A percentile compares a stretch with the other conserved stretches of the same genome.
phyloP scores from a whole-genome alignment of 2,888 invertebrate species.

The Scaptomyza tumidula region DNA sequence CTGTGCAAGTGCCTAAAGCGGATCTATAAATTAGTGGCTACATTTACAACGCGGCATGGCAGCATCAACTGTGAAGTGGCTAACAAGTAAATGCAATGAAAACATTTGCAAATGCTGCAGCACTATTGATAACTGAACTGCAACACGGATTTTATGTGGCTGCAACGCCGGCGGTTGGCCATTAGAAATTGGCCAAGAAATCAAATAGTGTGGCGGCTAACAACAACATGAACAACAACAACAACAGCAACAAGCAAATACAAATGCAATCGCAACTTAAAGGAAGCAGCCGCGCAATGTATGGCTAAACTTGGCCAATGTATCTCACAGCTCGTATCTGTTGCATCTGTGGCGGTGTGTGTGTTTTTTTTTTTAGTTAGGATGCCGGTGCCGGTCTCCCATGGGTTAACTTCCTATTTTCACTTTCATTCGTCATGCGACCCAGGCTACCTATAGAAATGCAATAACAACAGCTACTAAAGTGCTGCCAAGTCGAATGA shows the following conservation, averaged over 20 bases:
- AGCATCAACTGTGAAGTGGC: constrained; percentile 26
- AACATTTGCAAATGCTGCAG: constrained; percentile 35
- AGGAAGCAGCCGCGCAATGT: constrained; percentile 67
- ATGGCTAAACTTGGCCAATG: constrained; percentile 70
- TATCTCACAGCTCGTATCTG: constrained; percentile 41
- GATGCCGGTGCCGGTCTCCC: constrained; percentile 52
- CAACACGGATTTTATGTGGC: constrained; percentile 19
- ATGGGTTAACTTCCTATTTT: constrained; percentile 80
- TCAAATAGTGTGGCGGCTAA: constrained; percentile 59
- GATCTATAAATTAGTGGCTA: constrained; percentile 68
- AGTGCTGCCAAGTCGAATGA: constrained; percentile 39
- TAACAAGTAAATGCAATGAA: constrained; percentile 24
- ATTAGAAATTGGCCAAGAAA: constrained; percentile 78
- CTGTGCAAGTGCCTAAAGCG: constrained; percentile 33
- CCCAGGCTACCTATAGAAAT: constrained; percentile 61
- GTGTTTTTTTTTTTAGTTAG: constrained; percentile 28
- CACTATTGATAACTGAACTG: constrained; percentile 47
- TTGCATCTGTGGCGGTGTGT: constrained; percentile 31
- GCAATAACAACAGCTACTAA: constrained; percentile 46
- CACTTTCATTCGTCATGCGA: constrained; percentile 78
- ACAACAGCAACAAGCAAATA: constrained; percentile 31
- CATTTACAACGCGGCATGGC: constrained; percentile 26
- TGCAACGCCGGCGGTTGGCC: constrained; percentile 44
- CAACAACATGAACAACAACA: constrained; percentile 45
- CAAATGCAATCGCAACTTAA: constrained; percentile 56